phyloP scores from a whole-genome alignment of 2,113 vertebrate genomes.

The Albula glossodonta region DNA sequence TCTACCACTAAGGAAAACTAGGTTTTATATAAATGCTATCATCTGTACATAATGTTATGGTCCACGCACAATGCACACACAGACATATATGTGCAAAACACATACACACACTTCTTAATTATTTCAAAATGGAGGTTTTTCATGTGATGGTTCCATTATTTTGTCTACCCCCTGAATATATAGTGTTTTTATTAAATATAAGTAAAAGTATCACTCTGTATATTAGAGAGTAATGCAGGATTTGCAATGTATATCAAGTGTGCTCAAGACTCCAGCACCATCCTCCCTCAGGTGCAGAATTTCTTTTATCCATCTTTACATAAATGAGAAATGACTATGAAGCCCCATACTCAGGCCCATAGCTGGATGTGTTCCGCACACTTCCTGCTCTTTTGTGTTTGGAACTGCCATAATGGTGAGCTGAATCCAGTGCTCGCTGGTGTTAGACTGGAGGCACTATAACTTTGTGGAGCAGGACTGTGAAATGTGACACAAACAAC shows the following conservation, averaged over 20 bases:
- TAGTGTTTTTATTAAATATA: background rate
- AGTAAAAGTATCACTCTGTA: background rate
- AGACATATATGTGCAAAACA: background rate
- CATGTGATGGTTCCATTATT: too few species aligned
- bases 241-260: background rate
- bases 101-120: background rate
- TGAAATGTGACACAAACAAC: background rate
- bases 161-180: too few species aligned
- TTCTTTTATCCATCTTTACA: conserved; percentile 1
- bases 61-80: background rate
- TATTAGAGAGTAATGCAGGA: background rate
- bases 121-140: too few species aligned
- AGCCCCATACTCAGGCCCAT: background rate
- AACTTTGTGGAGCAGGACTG: background rate
- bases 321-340: background rate
- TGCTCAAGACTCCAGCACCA: background rate
- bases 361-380: background rate
- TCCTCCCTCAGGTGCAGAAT: background rate
- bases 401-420: background rate
- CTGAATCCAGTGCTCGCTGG: background rate
- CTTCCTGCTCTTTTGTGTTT: background rate
- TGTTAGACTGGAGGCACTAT: background rate
- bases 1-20: background rate
- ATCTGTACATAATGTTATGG: background rate
- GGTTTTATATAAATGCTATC: background rate